Evolutionary conservation across 2,797 vertebrate species (phyloP), one percentile per base, ranked within the genome.

Genomic region (Bucorvus abyssinicus): DNA sequence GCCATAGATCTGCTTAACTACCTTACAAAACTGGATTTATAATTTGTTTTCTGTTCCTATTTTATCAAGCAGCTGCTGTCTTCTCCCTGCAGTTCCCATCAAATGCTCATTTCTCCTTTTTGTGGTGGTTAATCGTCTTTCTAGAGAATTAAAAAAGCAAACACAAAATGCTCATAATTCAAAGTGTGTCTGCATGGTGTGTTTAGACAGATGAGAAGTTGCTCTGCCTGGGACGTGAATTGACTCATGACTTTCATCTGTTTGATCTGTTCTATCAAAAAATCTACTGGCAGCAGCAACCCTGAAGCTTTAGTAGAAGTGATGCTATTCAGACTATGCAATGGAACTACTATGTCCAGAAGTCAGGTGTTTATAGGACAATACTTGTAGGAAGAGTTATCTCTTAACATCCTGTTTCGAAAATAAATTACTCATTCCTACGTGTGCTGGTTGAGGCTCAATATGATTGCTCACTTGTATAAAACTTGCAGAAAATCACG

Each of bases 101-200:
- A 84, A 74, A 82, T 73, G 27, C 20, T 96, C 71, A 49, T 93
- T 90, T 85, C 75, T 69, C 73, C 15, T 38, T 86, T 90, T 94
- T 44, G 14, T 91, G 26, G 21, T 56, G 40, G 45, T 57, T 49
- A 92, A 53, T 87, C 78, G 74, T 50, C 53, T 87, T 68, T 13
- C 45, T 86, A 53, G 57, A 84, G 53, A 92, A 90, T 59, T 84
- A 6, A 68, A 42, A 38, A n/a, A 30, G 12, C 24, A 52, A 75
- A 13, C 32, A 80, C 38, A 78, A 87, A 76, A 80, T 63, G 15
- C 14, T 86, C 17, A 30, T 82, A 77, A 75, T 87, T 84, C 73
- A 15, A 71, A 93, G 38, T 19, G 16, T 82, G 27, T 81, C 50
- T 91, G 4, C 3, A 12, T 79, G 12, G 8, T 42, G 18, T 52